Percentiles rank a stretch among this genome's conserved stretches.
These are phyloP conservation scores for Thaleichthys pacificus DNA, from an alignment of 2,797 vertebrate species.

Conservation along the genomic window DNA sequence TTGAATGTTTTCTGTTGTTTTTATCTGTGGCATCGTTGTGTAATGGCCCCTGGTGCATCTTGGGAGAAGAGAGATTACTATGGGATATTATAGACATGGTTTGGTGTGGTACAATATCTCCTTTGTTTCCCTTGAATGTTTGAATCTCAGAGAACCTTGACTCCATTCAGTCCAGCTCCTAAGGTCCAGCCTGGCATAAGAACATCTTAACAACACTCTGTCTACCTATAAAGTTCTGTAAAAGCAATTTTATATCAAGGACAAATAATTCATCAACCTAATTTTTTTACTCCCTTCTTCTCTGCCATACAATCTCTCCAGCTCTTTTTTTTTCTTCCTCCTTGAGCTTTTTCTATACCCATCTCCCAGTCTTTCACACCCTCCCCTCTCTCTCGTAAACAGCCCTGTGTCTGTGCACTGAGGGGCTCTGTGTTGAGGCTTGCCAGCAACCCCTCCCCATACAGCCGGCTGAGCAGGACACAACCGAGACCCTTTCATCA, in stretches of 20 bases:
- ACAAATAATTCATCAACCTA: not conserved
- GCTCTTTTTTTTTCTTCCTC: not conserved
- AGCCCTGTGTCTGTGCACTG: not conserved
- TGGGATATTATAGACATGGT: not conserved
- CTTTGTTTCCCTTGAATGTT: not conserved
- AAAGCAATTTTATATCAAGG: too few species aligned
- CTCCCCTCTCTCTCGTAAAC: not conserved
- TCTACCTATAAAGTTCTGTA: not conserved
- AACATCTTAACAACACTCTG: not conserved
- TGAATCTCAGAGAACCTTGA: not conserved
- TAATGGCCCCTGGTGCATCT: not conserved
- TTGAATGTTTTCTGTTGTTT: not conserved
- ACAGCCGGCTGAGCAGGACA: not conserved
- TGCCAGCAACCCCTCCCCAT: not conserved
- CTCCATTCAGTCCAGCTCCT: not conserved
- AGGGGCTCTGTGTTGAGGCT: conserved; percentile 11
- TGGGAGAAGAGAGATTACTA: not conserved
- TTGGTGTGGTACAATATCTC: too few species aligned
- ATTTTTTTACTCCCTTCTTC: not conserved
- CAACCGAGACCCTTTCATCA: not conserved
- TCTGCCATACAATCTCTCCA: not conserved
- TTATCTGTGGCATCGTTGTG: not conserved
- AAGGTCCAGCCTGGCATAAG: not conserved
- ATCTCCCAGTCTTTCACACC: not conserved
- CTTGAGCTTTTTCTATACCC: too few species aligned